Evolutionary conservation across 2,888 invertebrate genomes (phyloP).

Genomic region (Tachina lurida): DNA sequence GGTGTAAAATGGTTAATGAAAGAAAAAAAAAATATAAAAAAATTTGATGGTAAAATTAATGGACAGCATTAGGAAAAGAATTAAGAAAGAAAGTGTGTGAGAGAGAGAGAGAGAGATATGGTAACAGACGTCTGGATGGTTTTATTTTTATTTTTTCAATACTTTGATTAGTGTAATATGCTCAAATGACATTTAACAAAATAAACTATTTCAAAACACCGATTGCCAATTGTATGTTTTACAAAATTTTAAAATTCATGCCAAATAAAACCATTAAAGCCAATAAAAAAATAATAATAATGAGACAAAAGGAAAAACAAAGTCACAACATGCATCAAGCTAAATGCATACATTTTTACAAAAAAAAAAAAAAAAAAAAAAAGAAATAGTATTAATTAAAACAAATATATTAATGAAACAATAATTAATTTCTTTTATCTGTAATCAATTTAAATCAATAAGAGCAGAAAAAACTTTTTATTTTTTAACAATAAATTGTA

Average conservation of each 20-base stretch:
- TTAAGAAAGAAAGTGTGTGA: constrained; percentile 9
- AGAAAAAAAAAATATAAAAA: not conserved
- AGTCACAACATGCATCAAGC: constrained; percentile 48
- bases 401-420: constrained; percentile 5
- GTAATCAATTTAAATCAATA: not conserved
- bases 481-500: not conserved
- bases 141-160: not conserved
- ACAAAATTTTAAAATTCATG: constrained; percentile 30
- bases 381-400: not conserved
- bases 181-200: constrained; percentile 38
- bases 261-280: constrained; percentile 4
- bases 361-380: no score
- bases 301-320: not conserved
- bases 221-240: constrained; percentile 38
- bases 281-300: constrained; percentile 14
- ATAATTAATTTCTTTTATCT: constrained; percentile 6
- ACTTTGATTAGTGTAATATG: constrained; percentile 23
- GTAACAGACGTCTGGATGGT: constrained; percentile 53
- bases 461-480: not conserved
- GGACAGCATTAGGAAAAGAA: constrained; percentile 67
- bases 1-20: constrained; percentile 6
- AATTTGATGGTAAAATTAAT: constrained; percentile 22
- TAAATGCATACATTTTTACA: constrained; percentile 6
- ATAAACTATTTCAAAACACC: constrained; percentile 19
- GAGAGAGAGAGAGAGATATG: constrained; percentile 51